These are phyloP conservation scores for Ciconia maguari DNA, from an alignment of 2,113 vertebrate species.

Conservation along the genomic window DNA sequence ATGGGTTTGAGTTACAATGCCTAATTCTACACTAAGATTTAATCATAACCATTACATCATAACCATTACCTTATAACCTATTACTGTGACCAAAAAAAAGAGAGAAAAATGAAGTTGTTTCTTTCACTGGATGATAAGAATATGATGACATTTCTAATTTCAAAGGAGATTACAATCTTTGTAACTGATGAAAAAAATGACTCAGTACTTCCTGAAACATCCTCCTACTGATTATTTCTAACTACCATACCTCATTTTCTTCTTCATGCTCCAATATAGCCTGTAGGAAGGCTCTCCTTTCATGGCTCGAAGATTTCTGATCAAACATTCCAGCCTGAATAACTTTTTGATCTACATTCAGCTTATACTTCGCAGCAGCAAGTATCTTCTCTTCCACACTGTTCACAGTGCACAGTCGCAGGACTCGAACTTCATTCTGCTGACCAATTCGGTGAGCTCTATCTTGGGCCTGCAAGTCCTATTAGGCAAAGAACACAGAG, in stretches of 20 bases:
- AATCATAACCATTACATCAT: neutral
- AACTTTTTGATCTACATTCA: conserved; percentile 91
- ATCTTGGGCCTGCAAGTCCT: conserved; percentile 90
- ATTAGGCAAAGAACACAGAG: neutral
- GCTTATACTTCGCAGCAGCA: conserved; percentile 87
- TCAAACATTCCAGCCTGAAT: conserved; percentile 93
- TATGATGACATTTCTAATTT: neutral
- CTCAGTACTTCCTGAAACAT: neutral
- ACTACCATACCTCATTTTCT: conserved; percentile 82
- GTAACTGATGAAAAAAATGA: neutral
- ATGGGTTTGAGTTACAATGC: neutral
- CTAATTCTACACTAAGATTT: neutral
- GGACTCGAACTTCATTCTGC: conserved; percentile 87
- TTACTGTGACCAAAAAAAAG: neutral
- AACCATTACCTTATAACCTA: neutral
- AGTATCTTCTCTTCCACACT: conserved; percentile 92
- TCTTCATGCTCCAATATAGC: conserved; percentile 89
- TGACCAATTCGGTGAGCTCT: conserved; percentile 88
- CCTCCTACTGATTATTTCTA: neutral
- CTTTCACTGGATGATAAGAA: neutral
- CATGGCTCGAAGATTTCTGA: conserved; percentile 90
- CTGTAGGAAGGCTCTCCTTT: conserved; percentile 86
- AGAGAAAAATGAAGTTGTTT: neutral
- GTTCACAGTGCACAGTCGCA: conserved; percentile 88
- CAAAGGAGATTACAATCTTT: neutral